Conservation (phyloP, 2,888 invertebrate genomes). For the Hetaerina titia region DNA sequence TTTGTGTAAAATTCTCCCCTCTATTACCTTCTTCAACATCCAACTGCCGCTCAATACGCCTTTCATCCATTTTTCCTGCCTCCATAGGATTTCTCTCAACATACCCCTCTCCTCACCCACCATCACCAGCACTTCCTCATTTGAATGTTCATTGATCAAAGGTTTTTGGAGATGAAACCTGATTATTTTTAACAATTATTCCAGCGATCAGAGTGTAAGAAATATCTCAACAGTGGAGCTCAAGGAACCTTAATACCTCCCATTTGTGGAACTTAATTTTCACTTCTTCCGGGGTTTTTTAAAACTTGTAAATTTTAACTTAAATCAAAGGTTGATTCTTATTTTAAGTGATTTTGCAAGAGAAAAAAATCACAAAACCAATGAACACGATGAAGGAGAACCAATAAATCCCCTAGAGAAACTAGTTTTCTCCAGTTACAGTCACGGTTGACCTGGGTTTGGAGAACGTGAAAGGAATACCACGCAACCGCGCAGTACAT, state of each 20-base stretch:
- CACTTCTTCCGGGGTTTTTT: neutral
- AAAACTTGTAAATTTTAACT: neutral
- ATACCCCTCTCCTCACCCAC: no score
- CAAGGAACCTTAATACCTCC: neutral
- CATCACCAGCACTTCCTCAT: no score
- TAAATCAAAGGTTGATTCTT: no score
- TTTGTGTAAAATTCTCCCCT: no score
- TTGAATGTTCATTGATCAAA: neutral
- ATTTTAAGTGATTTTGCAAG: neutral
- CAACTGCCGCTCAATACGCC: no score
- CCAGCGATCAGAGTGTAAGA: neutral
- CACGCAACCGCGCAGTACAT: neutral
- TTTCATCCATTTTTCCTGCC: no score
- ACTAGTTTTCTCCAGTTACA: neutral
- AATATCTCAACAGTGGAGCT: no score
- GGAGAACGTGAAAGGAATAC: neutral
- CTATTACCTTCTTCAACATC: no score
- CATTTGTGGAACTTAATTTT: neutral
- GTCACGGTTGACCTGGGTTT: neutral
- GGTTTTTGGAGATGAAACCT: neutral
- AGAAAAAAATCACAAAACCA: neutral
- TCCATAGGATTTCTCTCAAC: neutral
- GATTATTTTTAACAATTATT: neutral
- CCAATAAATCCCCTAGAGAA: neutral
- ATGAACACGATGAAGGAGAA: neutral